phyloP scores from a whole-genome alignment of 2,888 invertebrate genomes.

The Synergus umbraculus region DNA sequence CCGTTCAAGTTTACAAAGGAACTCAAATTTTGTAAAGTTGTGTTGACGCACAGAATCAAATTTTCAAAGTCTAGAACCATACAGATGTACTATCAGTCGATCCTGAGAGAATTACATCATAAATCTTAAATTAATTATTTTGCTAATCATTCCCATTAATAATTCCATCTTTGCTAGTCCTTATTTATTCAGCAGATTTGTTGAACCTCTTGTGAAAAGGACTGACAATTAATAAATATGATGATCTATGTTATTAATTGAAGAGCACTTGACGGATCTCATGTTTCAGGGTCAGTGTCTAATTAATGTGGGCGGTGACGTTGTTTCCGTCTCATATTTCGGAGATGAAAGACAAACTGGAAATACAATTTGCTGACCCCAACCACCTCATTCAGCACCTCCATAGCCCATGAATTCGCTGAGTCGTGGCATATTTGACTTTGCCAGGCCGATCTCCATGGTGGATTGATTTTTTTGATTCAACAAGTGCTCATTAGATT shows the following conservation, averaged over 20 bases:
- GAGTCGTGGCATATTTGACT: slow-evolving; percentile 22
- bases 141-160: neutral
- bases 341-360: slow-evolving; percentile 76
- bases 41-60: too few relatives aligned
- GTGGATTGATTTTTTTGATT: neutral
- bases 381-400: slow-evolving; percentile 73
- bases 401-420: slow-evolving; percentile 61
- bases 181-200: neutral
- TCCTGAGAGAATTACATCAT: too few relatives aligned
- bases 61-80: too few relatives aligned
- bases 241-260: slow-evolving; percentile 20
- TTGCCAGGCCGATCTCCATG: slow-evolving; percentile 10
- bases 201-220: slow-evolving; percentile 14
- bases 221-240: slow-evolving; percentile 7
- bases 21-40: too few relatives aligned
- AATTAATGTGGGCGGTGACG: slow-evolving; percentile 96
- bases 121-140: neutral
- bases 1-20: too few relatives aligned
- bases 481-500: neutral
- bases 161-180: neutral
- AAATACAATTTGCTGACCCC: slow-evolving; percentile 72
- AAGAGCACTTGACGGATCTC: slow-evolving; percentile 34
- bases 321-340: slow-evolving; percentile 89
- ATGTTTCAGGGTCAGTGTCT: slow-evolving; percentile 93
- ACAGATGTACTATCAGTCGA: too few relatives aligned